These are phyloP conservation scores for Watsonalla binaria DNA, from an alignment of 2,888 invertebrate species.

Conservation along the genomic window DNA sequence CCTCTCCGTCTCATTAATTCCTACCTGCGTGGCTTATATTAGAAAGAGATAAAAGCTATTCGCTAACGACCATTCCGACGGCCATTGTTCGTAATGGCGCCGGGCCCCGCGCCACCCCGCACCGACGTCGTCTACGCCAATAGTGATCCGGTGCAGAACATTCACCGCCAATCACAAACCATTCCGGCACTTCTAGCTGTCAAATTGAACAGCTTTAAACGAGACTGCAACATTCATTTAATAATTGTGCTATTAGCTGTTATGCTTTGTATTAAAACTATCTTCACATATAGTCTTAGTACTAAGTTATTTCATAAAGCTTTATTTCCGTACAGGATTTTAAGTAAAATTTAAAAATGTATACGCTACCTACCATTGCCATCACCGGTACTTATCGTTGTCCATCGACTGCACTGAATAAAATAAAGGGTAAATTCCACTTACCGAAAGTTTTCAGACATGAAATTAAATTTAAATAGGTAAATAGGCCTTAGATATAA, in stretches of 20 bases:
- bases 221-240: constrained; percentile 50
- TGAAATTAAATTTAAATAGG: no score
- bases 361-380: no score
- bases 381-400: no score
- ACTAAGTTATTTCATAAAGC: constrained; percentile 12
- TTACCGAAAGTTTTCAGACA: no score
- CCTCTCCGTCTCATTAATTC: constrained; percentile 77
- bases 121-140: constrained; percentile 68
- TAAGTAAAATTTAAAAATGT: no score
- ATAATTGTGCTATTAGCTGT: constrained; percentile 19
- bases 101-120: constrained; percentile 65
- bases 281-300: constrained; percentile 19
- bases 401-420: no score
- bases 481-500: no score
- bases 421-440: no score
- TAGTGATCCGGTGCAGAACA: constrained; percentile 77
- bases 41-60: constrained; percentile 80
- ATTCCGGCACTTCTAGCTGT: constrained; percentile 77
- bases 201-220: constrained; percentile 71
- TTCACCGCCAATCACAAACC: constrained; percentile 79
- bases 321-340: no score
- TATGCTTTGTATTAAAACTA: constrained; percentile 15
- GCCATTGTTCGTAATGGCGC: constrained; percentile 78
- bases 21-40: constrained; percentile 76
- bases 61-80: constrained; percentile 74